Conservation (phyloP, 2,888 invertebrate species). For the Teinopalpus imperialis region DNA sequence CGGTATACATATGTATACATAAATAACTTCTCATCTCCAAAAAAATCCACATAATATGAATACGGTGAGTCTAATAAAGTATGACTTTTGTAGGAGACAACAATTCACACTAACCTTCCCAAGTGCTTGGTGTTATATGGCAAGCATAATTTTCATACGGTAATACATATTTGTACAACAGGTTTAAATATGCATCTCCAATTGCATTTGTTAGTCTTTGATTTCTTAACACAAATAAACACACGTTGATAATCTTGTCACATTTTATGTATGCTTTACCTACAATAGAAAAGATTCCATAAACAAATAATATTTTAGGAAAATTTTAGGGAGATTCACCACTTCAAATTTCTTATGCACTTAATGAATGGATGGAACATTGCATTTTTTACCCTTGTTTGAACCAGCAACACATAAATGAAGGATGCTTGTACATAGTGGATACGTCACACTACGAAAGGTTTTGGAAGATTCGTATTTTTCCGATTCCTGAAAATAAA, state of each 20-base stretch:
- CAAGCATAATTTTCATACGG: constrained; percentile 73
- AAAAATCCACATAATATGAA: too few relatives aligned
- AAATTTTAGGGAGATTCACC: too few relatives aligned
- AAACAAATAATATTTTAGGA: too few relatives aligned
- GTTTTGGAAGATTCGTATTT: constrained; percentile 71
- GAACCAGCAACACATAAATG: constrained; percentile 66
- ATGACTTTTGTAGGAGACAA: too few relatives aligned
- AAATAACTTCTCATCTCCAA: too few relatives aligned
- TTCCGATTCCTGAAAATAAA: constrained; percentile 71
- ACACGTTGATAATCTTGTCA: constrained; percentile 59
- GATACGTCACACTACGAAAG: constrained; percentile 54
- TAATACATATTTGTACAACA: constrained; percentile 80
- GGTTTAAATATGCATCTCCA: constrained; percentile 78
- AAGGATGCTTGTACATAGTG: constrained; percentile 59
- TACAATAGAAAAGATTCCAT: constrained; percentile 39
- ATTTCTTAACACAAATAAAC: constrained; percentile 60
- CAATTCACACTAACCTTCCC: too few relatives aligned
- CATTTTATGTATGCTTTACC: constrained; percentile 62
- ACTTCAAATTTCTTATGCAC: not conserved
- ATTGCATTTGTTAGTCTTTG: constrained; percentile 50
- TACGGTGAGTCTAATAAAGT: too few relatives aligned
- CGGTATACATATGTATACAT: too few relatives aligned
- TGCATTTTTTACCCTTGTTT: constrained; percentile 60
- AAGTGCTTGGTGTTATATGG: constrained; percentile 71
- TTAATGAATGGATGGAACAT: not conserved